Evolutionary conservation across 2,113 vertebrate species (phyloP).

Genomic region (Mugil cephalus): DNA sequence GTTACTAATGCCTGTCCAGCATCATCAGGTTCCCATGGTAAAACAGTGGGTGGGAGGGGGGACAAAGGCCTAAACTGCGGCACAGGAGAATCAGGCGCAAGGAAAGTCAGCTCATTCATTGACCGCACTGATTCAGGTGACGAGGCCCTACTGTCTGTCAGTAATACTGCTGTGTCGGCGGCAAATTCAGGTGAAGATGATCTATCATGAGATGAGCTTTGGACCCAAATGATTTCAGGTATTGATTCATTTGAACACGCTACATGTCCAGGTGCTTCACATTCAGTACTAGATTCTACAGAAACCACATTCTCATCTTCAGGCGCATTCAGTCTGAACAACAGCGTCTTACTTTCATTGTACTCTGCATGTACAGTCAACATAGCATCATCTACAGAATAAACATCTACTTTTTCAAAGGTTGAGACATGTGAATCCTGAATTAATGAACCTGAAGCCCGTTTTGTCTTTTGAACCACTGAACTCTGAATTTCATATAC

Average conservation of each 20-base stretch:
- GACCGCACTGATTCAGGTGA: constrained; percentile 63
- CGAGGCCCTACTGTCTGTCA: constrained; percentile 55
- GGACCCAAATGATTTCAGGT: constrained; percentile 29
- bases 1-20: constrained; percentile 9
- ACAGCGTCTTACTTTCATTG: constrained; percentile 31
- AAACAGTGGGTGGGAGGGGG: constrained; percentile 68
- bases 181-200: constrained; percentile 55
- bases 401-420: constrained; percentile 12
- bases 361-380: constrained; percentile 12
- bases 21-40: constrained; percentile 57
- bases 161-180: constrained; percentile 8
- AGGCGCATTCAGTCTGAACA: constrained; percentile 9
- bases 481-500: neutral
- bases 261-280: neutral
- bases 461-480: constrained; percentile 21
- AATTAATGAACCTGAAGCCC: constrained; percentile 12
- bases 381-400: constrained; percentile 15
- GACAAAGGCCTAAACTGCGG: constrained; percentile 71
- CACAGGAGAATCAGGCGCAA: constrained; percentile 60
- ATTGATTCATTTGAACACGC: constrained; percentile 25
- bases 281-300: constrained; percentile 1
- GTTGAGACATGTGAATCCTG: constrained; percentile 69
- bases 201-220: constrained; percentile 18
- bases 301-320: constrained; percentile 9
- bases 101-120: constrained; percentile 51